Conservation (phyloP, 2,113 vertebrate genomes). For the Channa argus region DNA sequence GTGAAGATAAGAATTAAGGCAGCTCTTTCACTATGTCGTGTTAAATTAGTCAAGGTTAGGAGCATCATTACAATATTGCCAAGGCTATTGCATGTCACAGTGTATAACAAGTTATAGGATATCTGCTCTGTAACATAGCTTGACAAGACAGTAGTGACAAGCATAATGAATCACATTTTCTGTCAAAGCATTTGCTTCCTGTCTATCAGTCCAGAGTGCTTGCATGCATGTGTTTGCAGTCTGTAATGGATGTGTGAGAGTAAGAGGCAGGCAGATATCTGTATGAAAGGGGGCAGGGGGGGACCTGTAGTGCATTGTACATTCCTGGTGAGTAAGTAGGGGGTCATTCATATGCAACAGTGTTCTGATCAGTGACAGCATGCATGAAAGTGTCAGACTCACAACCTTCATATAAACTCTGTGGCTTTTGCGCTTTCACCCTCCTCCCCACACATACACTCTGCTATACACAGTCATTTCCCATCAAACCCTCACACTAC, state of each 20-base stretch:
- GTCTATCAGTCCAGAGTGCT: constrained; percentile 44
- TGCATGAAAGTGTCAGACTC: constrained; percentile 52
- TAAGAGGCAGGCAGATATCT: neutral
- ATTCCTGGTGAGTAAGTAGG: constrained; percentile 54
- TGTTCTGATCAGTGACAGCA: constrained; percentile 62
- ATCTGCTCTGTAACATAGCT: constrained; percentile 45
- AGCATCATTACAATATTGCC: constrained; percentile 35
- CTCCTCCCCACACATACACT: neutral
- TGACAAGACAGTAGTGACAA: constrained; percentile 64
- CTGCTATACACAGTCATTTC: neutral
- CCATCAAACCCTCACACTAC: neutral
- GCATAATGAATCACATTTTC: constrained; percentile 65
- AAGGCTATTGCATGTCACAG: constrained; percentile 34
- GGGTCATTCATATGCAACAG: constrained; percentile 70
- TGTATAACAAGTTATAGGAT: constrained; percentile 30
- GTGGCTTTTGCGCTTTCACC: constrained; percentile 30
- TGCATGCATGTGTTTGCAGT: constrained; percentile 4
- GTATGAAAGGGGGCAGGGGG: neutral
- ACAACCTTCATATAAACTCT: constrained; percentile 64
- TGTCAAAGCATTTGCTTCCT: constrained; percentile 51
- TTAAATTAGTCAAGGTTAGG: constrained; percentile 27
- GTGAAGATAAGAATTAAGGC: constrained; percentile 7
- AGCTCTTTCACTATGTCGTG: constrained; percentile 19
- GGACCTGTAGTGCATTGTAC: constrained; percentile 53
- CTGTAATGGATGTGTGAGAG: neutral